Base-by-base conservation (phyloP, 2,888 invertebrate species). In the Galerucella pusilla region DNA sequence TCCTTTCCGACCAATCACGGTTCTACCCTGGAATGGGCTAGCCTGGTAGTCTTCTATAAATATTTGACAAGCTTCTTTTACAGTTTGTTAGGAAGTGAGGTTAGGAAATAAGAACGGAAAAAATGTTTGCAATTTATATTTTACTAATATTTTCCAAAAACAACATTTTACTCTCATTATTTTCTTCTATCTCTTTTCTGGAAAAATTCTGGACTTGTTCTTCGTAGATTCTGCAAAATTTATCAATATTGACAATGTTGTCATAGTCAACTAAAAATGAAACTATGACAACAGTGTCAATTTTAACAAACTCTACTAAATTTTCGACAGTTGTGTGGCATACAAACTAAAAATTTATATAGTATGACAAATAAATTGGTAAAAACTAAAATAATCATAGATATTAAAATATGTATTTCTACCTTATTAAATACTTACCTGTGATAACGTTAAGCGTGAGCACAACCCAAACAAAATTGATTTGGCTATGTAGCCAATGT, bases 281-380 rank as follows among this genome's bases (percentile, higher is more conserved):
- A 83, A 83, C 83, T 83, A 83, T 82, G 83, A 83, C 83, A 83
- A 83, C 83, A 83, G 83, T 83, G 83, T 83, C 83, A 83, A 83
- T 83, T 83, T 83, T 76, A 77, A 80, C 81, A 82, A 82, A 81
- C 79, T 77, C 80, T 80, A 78, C 80, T 25, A 46, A 20, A 16
- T 65, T 10, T 46, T n/a, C 14, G 14, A 7, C 2, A 7, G 14
- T n/a, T n/a, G 14, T 52, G n/a, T 52, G 52, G n/a, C 7, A n/a
- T 52, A 11, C 14, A n/a, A 52, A n/a, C 5, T 52, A 6, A 52
- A 16, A 42, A 42, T 42, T 42, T 7, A 42, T 7, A 5, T n/a
- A 52, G n/a, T 1, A n/a, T 7, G 57, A 16, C 7, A 20, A 16
- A 57, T 57, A 57, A 57, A 6, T 46, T 11, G 4, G 7, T 11